Evolutionary conservation across 2,113 vertebrate genomes (phyloP).

Genomic region (Dipodomys stephensi): DNA sequence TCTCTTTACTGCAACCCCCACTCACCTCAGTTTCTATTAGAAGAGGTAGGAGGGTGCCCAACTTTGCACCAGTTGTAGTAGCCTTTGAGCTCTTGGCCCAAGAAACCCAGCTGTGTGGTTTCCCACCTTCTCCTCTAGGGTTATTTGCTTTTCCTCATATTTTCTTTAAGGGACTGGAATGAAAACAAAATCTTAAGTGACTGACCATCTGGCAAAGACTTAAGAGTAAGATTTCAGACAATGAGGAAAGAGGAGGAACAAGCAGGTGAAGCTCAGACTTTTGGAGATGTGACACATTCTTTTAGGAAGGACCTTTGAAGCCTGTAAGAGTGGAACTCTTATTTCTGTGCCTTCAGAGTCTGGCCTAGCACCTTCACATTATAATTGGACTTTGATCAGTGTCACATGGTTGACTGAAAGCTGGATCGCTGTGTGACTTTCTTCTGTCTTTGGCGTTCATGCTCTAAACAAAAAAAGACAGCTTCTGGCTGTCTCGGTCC

Average conservation of each 20-base stretch:
- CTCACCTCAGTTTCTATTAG: not conserved
- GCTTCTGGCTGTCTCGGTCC: not conserved
- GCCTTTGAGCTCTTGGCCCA: not conserved
- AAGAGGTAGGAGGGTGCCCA: not conserved
- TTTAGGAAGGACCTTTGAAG: not conserved
- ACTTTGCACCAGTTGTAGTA: not conserved
- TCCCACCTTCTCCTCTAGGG: not conserved
- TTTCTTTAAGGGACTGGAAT: not conserved
- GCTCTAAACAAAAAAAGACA: not conserved
- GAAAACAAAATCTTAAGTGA: not conserved
- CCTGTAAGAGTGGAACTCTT: not conserved
- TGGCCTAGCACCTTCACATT: not conserved
- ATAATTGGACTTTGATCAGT: not conserved
- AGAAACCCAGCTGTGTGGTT: not conserved
- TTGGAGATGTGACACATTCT: not conserved
- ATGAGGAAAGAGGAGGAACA: not conserved
- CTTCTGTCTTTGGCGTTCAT: not conserved
- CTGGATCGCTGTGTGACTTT: not conserved
- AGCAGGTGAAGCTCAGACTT: not conserved
- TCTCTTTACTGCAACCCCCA: no score
- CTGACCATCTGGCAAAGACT: not conserved
- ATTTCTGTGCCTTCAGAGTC: not conserved
- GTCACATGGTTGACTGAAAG: no score
- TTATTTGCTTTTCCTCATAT: conserved; percentile 6
- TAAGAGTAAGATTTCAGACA: not conserved